Base-by-base conservation (phyloP, 2,888 invertebrate genomes). In the Xylophagus ater region DNA sequence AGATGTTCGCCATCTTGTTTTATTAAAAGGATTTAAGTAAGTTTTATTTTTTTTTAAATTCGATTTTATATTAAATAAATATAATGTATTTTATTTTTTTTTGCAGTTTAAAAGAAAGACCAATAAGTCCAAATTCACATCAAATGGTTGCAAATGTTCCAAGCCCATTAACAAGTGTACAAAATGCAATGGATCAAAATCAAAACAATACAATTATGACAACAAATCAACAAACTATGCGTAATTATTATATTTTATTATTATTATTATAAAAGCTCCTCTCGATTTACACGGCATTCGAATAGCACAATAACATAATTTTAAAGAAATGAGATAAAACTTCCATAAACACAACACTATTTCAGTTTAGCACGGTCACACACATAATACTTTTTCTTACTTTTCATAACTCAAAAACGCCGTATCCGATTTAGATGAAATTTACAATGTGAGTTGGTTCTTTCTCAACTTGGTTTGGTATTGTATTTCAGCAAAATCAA, bases 1-100 rank as follows among this genome's bases (percentile, higher is more conserved):
- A 64, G 92, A 88, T 60, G 78, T 81, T 1, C 68, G 87, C 5
- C 87, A 88, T 65, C 67, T 87, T 41, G 83, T 88, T 3, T 65
- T 88, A 7, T 65, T 84, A 0, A 80, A 78, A 58, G 83, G 83
- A 5, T 82, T 72, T 56, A 75, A 78, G 74, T 76, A 46, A 31
- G 37, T 18, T 17, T 17, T 19, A 17, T n/a, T n/a, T n/a, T n/a
- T n/a, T n/a, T n/a, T n/a, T n/a, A n/a, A n/a, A n/a, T n/a, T 9
- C 17, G 30, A 33, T 18, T 9, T 19, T 20, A 6, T 10, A 14
- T 31, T 15, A 2, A 3, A 17, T n/a, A n/a, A n/a, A n/a, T n/a
- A n/a, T n/a, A n/a, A 57, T 46, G 44, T 8, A 12, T 38, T 45
- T 47, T 33, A 51, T 55, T 36, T 37, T 35, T 30, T 25, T 9